These are phyloP conservation scores for Rhimphoctona megacephalus DNA, from an alignment of 2,888 invertebrate species.

Conservation along the genomic window DNA sequence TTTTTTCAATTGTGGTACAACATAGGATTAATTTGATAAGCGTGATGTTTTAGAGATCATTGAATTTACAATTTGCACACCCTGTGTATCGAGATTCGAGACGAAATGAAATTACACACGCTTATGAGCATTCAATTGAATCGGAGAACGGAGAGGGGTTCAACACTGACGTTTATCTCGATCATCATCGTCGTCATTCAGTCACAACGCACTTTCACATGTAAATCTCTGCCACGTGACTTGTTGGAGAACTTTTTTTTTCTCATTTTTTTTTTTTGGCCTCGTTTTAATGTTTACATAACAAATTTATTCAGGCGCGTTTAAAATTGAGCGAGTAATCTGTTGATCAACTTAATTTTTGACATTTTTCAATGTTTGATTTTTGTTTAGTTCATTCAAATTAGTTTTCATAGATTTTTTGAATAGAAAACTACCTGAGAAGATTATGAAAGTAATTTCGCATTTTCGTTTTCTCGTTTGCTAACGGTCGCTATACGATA, in stretches of 20 bases:
- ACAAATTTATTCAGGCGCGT: not conserved
- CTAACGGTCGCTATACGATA: not conserved
- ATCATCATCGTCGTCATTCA: constrained; percentile 33
- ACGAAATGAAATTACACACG: constrained; percentile 31
- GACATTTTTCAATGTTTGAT: not conserved
- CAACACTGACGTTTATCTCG: constrained; percentile 50
- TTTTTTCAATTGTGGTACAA: too few species aligned
- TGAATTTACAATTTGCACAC: not conserved
- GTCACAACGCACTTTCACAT: constrained; percentile 6
- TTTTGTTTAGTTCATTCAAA: not conserved
- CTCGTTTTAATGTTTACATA: not conserved
- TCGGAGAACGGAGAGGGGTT: not conserved
- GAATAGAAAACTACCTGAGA: not conserved
- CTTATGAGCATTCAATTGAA: constrained; percentile 31
- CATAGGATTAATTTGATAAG: too few species aligned
- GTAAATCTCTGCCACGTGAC: not conserved
- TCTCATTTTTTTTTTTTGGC: not conserved
- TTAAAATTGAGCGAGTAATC: not conserved
- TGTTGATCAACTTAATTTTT: not conserved
- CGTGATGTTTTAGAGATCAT: not conserved
- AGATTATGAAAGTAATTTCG: not conserved
- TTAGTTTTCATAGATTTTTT: not conserved
- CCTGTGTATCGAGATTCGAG: constrained; percentile 19
- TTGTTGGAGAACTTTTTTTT: not conserved
- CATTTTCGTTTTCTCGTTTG: not conserved